Conservation (phyloP, 2,113 vertebrate genomes). For the Crotalus helleri region DNA sequence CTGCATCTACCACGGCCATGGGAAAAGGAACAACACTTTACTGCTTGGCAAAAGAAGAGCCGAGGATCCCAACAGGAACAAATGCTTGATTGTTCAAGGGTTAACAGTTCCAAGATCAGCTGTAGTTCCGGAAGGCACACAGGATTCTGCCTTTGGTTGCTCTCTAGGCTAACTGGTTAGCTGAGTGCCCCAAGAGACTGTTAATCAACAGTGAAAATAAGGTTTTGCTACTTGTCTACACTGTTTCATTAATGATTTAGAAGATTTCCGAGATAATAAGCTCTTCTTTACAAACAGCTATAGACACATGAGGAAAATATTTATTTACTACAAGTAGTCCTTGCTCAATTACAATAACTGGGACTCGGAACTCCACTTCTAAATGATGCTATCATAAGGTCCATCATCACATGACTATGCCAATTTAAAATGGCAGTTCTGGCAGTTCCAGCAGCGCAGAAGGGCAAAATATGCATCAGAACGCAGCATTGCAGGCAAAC, state of each 20-base stretch:
- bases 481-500: neutral
- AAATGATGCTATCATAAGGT: neutral
- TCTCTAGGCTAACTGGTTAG: neutral
- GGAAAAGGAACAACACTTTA: neutral
- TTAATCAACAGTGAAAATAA: neutral
- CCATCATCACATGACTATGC: neutral
- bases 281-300: neutral
- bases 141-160: neutral
- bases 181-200: neutral
- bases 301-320: neutral
- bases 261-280: neutral
- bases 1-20: conserved; percentile 21
- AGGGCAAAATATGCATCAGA: neutral
- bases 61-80: neutral
- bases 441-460: neutral
- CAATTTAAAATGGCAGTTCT: neutral
- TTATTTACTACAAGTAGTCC: neutral
- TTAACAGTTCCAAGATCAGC: neutral
- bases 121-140: neutral
- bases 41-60: neutral
- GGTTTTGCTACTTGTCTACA: neutral
- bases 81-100: neutral
- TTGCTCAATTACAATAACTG: neutral
- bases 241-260: neutral
- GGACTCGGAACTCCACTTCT: neutral